phyloP scores from a whole-genome alignment of 1,140 invertebrate genomes.

The Papilio aristodemus region DNA sequence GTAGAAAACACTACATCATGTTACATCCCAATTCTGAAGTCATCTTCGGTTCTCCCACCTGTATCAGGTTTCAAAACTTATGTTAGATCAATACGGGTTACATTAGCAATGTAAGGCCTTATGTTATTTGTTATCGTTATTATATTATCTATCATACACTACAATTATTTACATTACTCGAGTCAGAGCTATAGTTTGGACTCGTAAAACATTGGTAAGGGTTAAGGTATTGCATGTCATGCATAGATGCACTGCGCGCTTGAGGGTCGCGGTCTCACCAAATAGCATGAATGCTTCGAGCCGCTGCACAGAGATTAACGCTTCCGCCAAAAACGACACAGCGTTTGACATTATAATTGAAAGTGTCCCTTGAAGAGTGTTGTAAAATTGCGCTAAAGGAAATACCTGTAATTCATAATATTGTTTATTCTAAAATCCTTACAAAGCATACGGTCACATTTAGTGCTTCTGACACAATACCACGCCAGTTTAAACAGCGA shows the following conservation, averaged over 20 bases:
- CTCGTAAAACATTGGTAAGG: constrained; percentile 44
- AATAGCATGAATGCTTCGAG: constrained; percentile 84
- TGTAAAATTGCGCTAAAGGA: constrained; percentile 80
- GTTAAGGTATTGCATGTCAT: constrained; percentile 38
- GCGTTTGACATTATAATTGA: constrained; percentile 89
- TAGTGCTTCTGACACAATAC: background rate
- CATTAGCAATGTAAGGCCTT: background rate
- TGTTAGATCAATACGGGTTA: constrained; percentile 6
- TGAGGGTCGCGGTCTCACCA: constrained; percentile 76
- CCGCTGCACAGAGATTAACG: constrained; percentile 85
- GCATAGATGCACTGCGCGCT: constrained; percentile 39
- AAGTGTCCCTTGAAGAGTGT: constrained; percentile 76
- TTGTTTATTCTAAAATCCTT: constrained; percentile 1
- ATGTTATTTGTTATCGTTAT: constrained; percentile 18
- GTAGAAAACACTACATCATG: background rate
- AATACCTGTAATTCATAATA: constrained; percentile 73
- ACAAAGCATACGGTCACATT: background rate
- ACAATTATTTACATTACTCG: constrained; percentile 33
- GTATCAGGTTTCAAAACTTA: background rate
- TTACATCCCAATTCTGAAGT: background rate
- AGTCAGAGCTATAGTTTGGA: constrained; percentile 58
- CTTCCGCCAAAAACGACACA: constrained; percentile 85
- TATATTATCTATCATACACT: constrained; percentile 23
- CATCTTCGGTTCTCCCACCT: background rate
- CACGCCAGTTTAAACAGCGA: background rate